Evolutionary conservation across 2,797 vertebrate species (phyloP).

Genomic region (Galagoides demidoff): DNA sequence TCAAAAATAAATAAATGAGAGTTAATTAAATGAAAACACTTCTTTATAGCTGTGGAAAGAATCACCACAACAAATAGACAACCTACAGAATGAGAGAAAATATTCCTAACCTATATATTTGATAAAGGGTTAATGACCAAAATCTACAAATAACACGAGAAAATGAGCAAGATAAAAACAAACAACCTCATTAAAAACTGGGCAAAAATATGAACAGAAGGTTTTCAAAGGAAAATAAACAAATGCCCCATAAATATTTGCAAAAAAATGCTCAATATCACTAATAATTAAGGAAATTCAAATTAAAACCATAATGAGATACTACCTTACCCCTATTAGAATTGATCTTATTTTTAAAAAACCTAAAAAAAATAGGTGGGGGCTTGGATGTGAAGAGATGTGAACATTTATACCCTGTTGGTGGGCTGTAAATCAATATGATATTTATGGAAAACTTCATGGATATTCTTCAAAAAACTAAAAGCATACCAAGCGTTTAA

Average conservation of each 20-base stretch:
- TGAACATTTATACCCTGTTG: neutral
- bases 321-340: neutral
- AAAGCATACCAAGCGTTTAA: neutral
- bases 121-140: neutral
- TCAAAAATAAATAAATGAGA: neutral
- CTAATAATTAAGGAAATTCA: neutral
- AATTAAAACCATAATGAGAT: neutral
- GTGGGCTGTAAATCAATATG: neutral
- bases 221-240: neutral
- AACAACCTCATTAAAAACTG: neutral
- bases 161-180: neutral
- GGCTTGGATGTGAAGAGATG: neutral
- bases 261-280: neutral
- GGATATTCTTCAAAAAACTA: neutral
- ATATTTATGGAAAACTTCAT: neutral
- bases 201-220: neutral
- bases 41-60: neutral
- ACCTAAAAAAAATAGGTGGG: neutral
- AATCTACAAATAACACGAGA: neutral
- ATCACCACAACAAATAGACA: neutral
- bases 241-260: neutral
- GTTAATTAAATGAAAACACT: neutral
- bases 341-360: neutral
- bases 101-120: neutral
- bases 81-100: neutral